These are phyloP conservation scores for Darevskia mixta DNA, from an alignment of 2,797 vertebrate genomes.

Conservation along the genomic window DNA sequence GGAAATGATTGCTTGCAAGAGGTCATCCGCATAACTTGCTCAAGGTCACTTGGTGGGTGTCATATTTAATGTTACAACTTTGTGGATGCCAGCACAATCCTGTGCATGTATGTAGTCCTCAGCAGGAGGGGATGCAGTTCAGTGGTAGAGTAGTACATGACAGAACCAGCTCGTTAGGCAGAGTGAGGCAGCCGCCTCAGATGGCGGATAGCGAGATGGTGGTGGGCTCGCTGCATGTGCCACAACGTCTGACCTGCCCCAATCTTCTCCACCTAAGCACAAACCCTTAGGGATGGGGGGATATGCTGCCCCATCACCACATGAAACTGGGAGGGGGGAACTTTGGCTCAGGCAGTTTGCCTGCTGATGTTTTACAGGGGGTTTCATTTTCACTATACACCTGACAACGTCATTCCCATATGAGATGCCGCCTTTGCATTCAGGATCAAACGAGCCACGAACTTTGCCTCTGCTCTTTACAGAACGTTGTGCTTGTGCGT, in stretches of 20 bases:
- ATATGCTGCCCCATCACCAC: no score
- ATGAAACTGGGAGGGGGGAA: no score
- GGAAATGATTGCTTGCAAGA: neutral
- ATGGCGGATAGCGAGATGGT: no score
- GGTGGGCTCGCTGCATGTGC: no score
- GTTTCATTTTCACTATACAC: neutral
- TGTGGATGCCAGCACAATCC: no score
- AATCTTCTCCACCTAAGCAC: no score
- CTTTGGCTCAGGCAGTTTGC: neutral
- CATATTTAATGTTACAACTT: neutral
- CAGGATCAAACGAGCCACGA: neutral
- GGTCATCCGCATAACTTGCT: neutral
- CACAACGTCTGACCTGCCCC: no score
- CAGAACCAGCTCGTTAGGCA: no score
- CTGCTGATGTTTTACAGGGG: neutral
- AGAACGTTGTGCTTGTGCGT: no score
- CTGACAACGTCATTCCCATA: neutral
- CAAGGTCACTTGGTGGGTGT: neutral
- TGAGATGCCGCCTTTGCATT: neutral
- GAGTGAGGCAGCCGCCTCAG: no score
- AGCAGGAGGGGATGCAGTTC: neutral
- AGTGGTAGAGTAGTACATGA: neutral
- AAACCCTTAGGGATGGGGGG: no score
- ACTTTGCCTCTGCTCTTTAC: neutral
- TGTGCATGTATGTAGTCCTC: neutral